phyloP scores from a whole-genome alignment of 2,113 vertebrate genomes.

The Cyanoramphus novaezelandiae region DNA sequence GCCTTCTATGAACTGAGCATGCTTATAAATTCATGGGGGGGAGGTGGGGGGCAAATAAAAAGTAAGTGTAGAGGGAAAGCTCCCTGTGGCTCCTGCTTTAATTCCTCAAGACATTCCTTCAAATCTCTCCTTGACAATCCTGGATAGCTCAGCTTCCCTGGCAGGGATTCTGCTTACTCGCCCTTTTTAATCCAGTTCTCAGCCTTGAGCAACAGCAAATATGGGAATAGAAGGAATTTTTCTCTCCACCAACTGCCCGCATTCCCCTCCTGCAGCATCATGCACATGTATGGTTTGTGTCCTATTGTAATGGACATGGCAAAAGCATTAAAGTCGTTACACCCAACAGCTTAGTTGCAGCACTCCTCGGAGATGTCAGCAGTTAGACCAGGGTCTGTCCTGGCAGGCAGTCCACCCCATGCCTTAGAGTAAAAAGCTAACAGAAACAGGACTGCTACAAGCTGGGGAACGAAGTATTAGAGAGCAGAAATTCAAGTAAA shows the following conservation, averaged over 20 bases:
- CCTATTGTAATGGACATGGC: neutral
- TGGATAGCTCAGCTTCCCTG: neutral
- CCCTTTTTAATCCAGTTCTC: neutral
- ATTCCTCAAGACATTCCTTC: neutral
- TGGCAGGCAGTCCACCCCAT: neutral
- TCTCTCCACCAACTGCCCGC: neutral
- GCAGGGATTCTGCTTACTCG: neutral
- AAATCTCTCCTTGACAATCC: slow-evolving; percentile 6
- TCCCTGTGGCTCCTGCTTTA: neutral
- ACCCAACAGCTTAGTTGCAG: neutral
- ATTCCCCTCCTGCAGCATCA: neutral
- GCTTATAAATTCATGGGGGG: neutral
- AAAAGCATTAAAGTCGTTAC: neutral
- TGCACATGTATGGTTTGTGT: neutral
- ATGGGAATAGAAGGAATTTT: neutral
- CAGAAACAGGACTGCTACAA: neutral
- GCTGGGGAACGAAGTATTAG: neutral
- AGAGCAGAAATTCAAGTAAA: slow-evolving; percentile 2
- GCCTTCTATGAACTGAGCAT: neutral
- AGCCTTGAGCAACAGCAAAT: neutral
- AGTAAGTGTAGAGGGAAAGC: neutral
- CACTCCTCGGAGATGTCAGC: neutral
- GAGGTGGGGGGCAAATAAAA: neutral
- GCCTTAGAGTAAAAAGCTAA: neutral
- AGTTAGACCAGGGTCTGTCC: neutral